Conservation (phyloP, 2,888 invertebrate genomes). For the Yponomeuta cagnagella region DNA sequence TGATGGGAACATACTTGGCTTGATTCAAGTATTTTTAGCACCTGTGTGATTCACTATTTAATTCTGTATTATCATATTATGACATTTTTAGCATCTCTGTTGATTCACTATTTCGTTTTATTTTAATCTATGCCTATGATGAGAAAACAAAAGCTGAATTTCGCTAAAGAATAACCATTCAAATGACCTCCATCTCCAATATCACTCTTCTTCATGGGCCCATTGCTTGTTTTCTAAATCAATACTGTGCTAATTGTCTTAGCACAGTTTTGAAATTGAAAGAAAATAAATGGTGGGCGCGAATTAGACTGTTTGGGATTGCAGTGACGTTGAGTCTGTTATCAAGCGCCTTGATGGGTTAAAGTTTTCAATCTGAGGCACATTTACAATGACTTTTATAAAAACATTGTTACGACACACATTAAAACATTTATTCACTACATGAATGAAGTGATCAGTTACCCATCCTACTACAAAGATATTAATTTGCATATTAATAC, state of each 20-base stretch:
- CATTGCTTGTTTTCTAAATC: slow-evolving; percentile 8
- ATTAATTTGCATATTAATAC: background rate
- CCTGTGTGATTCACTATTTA: too few relatives aligned
- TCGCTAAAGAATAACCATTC: slow-evolving; percentile 37
- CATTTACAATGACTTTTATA: background rate
- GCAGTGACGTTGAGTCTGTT: slow-evolving; percentile 36
- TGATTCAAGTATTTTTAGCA: too few relatives aligned
- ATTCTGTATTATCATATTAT: too few relatives aligned
- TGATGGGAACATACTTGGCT: too few relatives aligned
- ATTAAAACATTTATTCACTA: too few relatives aligned
- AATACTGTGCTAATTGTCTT: background rate
- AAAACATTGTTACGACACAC: too few relatives aligned
- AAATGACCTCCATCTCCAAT: slow-evolving; percentile 27
- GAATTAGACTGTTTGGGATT: slow-evolving; percentile 23
- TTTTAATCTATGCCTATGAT: slow-evolving; percentile 36
- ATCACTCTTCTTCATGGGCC: slow-evolving; percentile 1
- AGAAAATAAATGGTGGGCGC: slow-evolving; percentile 23
- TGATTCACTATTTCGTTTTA: too few relatives aligned
- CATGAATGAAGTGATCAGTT: too few relatives aligned
- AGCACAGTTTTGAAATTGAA: background rate
- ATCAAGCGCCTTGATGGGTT: slow-evolving; percentile 55
- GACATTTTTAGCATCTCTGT: too few relatives aligned
- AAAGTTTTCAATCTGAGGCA: slow-evolving; percentile 73
- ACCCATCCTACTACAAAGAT: too few relatives aligned
- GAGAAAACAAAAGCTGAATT: slow-evolving; percentile 43